Evolutionary conservation across 92 coral and sea anemone genomes (phyloP), one percentile per base, ranked within the genome.

Genomic region (Umimayanthus chanpuru): DNA sequence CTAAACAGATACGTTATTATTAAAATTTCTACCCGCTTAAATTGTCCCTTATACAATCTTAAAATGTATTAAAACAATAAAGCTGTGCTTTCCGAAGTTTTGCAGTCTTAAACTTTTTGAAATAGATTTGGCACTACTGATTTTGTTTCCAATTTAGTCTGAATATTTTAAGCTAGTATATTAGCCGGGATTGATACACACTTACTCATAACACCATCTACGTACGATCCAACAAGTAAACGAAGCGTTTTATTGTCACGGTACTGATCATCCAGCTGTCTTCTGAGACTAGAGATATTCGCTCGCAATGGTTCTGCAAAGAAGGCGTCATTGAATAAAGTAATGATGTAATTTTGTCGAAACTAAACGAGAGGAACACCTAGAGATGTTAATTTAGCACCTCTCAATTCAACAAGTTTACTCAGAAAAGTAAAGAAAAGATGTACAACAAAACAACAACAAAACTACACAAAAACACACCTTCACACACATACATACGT

Each of bases 141-240:
- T 53, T 53, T 53, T 12, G 14, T 12, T 53, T 53, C 58, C 58
- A 53, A 53, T 53, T 47, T 61, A 18, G 26, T 18, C 20, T 61
- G 26, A 61, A 3, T 16, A 2, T 61, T 23, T 20, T 15, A 14
- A 53, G 20, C 58, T 53, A 53, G 58, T 4, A 53, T 53, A 15
- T 53, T 18, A 4, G 5, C 3, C 18, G 10, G 76, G 30, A 61
- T 6, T 23, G 68, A 20, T 61, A 61, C 68, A 25, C 6, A 68
- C 87, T 71, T 70, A 83, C 87, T 71, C 29, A 70, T 56, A 40
- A 76, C 87, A 28, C 78, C 77, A 40, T 83, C 87, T 5, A 83
- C 87, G 26, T 26, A 71, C 9, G 66, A 68, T 44, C 55, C 87
- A 47, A 83, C 77, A 23, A 83, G 73, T 12, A 78, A 43, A 83